Evolutionary conservation across 2,797 vertebrate genomes (phyloP), one percentile per base, ranked within the genome.

Genomic region (Sebastes elongatus): DNA sequence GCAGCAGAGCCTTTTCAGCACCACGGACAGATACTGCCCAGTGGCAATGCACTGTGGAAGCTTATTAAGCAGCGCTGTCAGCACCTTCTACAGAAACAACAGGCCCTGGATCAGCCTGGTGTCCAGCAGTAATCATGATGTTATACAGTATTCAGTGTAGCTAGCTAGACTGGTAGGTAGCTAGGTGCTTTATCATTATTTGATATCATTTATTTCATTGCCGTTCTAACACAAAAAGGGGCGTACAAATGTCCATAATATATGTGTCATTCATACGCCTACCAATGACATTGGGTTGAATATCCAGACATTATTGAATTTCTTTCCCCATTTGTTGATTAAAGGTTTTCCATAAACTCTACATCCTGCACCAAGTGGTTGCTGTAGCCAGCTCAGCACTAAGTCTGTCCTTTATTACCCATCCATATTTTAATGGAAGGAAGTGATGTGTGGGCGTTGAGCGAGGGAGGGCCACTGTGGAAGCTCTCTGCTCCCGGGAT

Each of bases 361-460:
- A 11, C 62, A 60, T 71, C 69, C 38, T 69, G 14, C 56, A 38
- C 62, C 6, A 63, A 22, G 68, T 46, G 30, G 38, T 76, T 82
- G 62, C 22, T 66, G 22, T 52, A 53, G 65, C 68, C 79, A 83
- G 53, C 82, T 86, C 87, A 88, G 81, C 83, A 85, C 56, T 56
- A 57, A 67, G 71, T 78, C 59, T 69, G 71, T 85, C 71, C 73
- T 90, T 83, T 85, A 86, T 88, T 86, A 77, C 63, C 79, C 63
- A 69, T 82, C 59, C 63, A 62, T 75, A 78, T 76, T 89, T 93
- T 93, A 85, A 94, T 88, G 66, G 76, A 63, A 76, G 72, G 67
- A 87, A 81, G 76, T 81, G 82, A 84, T 91, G 86, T 89, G 90
- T 84, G 81, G 87, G 80, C 52, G 85, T 89, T 16, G 82, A 82